Evolutionary conservation across 1,140 invertebrate species (phyloP).

Genomic region (Saccostrea cuccullata): DNA sequence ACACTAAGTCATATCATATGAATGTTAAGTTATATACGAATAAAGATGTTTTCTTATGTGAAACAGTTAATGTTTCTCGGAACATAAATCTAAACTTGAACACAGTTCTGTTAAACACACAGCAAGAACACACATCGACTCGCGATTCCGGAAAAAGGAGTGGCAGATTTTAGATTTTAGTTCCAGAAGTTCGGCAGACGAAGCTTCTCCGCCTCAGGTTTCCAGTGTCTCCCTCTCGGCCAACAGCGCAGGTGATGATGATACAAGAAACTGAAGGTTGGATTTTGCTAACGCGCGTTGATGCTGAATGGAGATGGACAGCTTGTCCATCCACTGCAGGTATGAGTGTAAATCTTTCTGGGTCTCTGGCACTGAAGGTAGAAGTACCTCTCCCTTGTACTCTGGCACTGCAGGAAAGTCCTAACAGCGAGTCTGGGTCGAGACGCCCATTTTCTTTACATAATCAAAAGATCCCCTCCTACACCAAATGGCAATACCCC

Average conservation of each 20-base stretch:
- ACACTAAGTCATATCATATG: too few species aligned
- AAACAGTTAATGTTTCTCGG: neutral
- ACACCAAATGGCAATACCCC: too few species aligned
- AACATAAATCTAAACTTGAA: neutral
- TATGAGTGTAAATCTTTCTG: neutral
- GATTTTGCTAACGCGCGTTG: neutral
- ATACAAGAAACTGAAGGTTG: neutral
- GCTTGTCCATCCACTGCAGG: neutral
- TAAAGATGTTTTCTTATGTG: too few species aligned
- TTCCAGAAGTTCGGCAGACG: neutral
- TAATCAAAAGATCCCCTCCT: too few species aligned
- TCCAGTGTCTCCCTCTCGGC: neutral
- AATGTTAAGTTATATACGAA: too few species aligned
- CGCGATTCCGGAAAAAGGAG: neutral
- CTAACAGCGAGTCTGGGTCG: too few species aligned
- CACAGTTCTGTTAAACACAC: neutral
- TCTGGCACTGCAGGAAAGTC: too few species aligned
- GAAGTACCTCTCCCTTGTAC: too few species aligned
- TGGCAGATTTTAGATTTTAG: neutral
- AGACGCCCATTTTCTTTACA: neutral
- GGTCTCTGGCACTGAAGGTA: neutral
- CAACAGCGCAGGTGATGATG: neutral
- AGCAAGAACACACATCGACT: neutral
- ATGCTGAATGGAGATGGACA: neutral
- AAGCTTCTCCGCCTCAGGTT: neutral